Evolutionary conservation across 2,113 vertebrate genomes (phyloP), one percentile per base, ranked within the genome.

Genomic region (Falco punctatus): DNA sequence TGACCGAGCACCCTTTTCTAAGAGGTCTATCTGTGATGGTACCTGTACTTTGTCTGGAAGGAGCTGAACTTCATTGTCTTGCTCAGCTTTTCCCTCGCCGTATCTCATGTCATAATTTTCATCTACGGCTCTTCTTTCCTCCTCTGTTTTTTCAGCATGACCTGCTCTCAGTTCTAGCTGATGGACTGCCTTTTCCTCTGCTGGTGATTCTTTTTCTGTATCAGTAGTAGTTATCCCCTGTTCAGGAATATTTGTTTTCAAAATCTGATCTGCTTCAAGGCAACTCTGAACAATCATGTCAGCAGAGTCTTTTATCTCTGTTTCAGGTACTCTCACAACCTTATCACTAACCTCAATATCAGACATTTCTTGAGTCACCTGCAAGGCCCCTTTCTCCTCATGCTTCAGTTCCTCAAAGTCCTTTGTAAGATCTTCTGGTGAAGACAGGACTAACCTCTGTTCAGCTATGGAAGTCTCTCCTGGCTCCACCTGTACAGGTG

Each of bases 371-470:
- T 81, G 92, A 90, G 72, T 74, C 42, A 78, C 15, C 57, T 97
- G 96, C 66, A 97, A 85, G 66, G 93, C 70, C 17, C 59, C 96
- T 58, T 96, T 94, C 96, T 99, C 98, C 84, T 99, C 99, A 13
- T 97, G 96, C 96, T 98, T 99, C 92, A 99, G 94, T 77, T 99
- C 98, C 98, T 99, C 99, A 96, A 99, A 99, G 97, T 99, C 99
- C 92, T 99, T 99, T 19, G 99, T 99, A 58, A 99, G 99, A 94
- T 99, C 99, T 95, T 99, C 99, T 18, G 99, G 99, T 20, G 99
- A 99, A 62, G 99, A 99, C 32, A 99, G 96, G 33, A 98, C 96
- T 55, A 98, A 98, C 92, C 98, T 98, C 78, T 98, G 98, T n/a
- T 99, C 98, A 86, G 97, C 95, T 38, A 94, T 38, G 28, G 90